A percentile compares a stretch with the other conserved stretches of the same genome.
phyloP scores from a whole-genome alignment of 2,888 invertebrate genomes.

The Plebejus melissa region DNA sequence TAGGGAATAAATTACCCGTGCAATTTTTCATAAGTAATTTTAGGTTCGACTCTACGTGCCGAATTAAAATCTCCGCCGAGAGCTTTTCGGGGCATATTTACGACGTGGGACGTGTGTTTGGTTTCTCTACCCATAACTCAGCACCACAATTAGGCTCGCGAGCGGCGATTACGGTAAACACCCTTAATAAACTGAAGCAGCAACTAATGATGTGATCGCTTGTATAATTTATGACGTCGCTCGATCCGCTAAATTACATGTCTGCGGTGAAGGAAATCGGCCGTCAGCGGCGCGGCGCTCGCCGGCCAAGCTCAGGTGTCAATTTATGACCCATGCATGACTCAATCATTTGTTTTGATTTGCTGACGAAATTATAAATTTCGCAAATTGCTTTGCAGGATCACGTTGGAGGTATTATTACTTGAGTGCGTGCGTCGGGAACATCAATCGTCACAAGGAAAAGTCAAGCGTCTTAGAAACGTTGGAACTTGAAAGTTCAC shows the following conservation, averaged over 20 bases:
- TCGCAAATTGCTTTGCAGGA: not conserved
- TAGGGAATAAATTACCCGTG: constrained; percentile 26
- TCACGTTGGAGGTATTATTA: not conserved
- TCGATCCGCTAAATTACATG: constrained; percentile 30
- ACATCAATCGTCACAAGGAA: not conserved
- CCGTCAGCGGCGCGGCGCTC: constrained; percentile 15
- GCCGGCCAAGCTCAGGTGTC: constrained; percentile 38
- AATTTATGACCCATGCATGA: constrained; percentile 37
- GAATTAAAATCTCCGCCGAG: constrained; percentile 27
- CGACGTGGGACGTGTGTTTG: constrained; percentile 33
- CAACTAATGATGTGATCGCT: constrained; percentile 37
- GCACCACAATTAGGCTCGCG: constrained; percentile 37
- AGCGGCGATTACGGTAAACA: constrained; percentile 39
- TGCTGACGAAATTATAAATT: constrained; percentile 5
- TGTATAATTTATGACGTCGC: constrained; percentile 29
- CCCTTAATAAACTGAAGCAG: constrained; percentile 37
- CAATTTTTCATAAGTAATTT: constrained; percentile 28
- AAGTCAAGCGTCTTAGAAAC: not conserved
- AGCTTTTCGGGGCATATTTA: constrained; percentile 28
- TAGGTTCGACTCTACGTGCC: constrained; percentile 27
- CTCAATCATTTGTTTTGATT: constrained; percentile 26
- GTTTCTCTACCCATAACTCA: constrained; percentile 40
- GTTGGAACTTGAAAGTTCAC: not conserved
- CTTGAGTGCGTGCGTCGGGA: not conserved
- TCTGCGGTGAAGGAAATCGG: constrained; percentile 17